These are phyloP conservation scores for Zosterops lateralis DNA, from an alignment of 2,113 vertebrate genomes.

Conservation along the genomic window DNA sequence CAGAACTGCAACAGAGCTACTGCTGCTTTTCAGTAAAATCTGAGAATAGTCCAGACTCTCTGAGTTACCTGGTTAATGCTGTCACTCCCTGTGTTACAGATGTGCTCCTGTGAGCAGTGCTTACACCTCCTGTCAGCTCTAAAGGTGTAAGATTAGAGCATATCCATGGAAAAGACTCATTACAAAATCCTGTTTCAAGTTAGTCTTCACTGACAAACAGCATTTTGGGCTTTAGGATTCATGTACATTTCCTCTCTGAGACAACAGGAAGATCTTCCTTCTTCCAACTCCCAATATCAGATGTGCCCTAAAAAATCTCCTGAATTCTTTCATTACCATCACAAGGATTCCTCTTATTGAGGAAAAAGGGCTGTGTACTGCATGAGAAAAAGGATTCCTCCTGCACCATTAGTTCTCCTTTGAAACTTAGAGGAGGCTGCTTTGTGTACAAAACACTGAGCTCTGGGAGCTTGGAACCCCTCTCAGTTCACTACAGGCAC, in stretches of 20 bases:
- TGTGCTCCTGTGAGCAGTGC: neutral
- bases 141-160: neutral
- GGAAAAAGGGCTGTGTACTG: neutral
- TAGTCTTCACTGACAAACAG: neutral
- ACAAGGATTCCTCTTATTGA: neutral
- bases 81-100: neutral
- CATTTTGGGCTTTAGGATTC: neutral
- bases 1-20: neutral
- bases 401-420: neutral
- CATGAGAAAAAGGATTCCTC: neutral
- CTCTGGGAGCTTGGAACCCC: neutral
- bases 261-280: neutral
- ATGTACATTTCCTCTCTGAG: neutral
- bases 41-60: neutral
- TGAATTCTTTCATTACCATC: neutral
- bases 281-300: neutral
- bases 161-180: neutral
- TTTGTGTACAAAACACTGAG: neutral
- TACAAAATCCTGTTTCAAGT: neutral
- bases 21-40: neutral
- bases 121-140: neutral
- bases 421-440: neutral
- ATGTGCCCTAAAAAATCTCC: neutral
- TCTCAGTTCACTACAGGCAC: neutral
- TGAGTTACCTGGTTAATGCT: neutral